phyloP scores from a whole-genome alignment of 2,797 vertebrate genomes.

The Gobio occitaniae region DNA sequence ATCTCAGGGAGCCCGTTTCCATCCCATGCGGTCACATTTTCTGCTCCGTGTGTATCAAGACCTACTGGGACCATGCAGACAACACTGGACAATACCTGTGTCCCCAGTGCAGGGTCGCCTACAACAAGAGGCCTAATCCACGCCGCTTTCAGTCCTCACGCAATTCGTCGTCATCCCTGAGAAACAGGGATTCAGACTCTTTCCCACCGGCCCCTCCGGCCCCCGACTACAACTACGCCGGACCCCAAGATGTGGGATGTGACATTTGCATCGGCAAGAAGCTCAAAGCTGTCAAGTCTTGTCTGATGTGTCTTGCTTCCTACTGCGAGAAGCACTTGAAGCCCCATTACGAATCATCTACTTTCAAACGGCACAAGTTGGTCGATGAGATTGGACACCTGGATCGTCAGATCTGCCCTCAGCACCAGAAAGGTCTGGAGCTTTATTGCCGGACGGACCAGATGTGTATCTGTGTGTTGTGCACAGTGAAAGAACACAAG shows the following conservation, averaged over 20 bases:
- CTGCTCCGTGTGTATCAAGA: slow-evolving; percentile 81
- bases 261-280: slow-evolving; percentile 97
- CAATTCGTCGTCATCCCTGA: slow-evolving; percentile 57
- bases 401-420: slow-evolving; percentile 93
- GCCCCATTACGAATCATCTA: slow-evolving; percentile 91
- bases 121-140: slow-evolving; percentile 80
- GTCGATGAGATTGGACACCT: slow-evolving; percentile 95
- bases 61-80: slow-evolving; percentile 84
- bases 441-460: slow-evolving; percentile 97
- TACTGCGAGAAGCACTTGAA: slow-evolving; percentile 96
- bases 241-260: slow-evolving; percentile 90
- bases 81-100: slow-evolving; percentile 76
- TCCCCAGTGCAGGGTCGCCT: slow-evolving; percentile 79
- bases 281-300: slow-evolving; percentile 93
- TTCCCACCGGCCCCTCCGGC: slow-evolving; percentile 77
- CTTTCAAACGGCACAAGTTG: slow-evolving; percentile 95
- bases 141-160: slow-evolving; percentile 72
- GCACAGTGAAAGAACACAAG: slow-evolving; percentile 97
- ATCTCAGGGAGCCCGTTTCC: slow-evolving; percentile 79
- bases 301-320: slow-evolving; percentile 95
- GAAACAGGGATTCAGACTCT: slow-evolving; percentile 58
- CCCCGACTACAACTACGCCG: slow-evolving; percentile 82
- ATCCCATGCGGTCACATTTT: slow-evolving; percentile 83
- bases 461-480: slow-evolving; percentile 98
- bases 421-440: slow-evolving; percentile 98